phyloP scores from a whole-genome alignment of 2,888 invertebrate genomes.

The Leucophenga maculata region DNA sequence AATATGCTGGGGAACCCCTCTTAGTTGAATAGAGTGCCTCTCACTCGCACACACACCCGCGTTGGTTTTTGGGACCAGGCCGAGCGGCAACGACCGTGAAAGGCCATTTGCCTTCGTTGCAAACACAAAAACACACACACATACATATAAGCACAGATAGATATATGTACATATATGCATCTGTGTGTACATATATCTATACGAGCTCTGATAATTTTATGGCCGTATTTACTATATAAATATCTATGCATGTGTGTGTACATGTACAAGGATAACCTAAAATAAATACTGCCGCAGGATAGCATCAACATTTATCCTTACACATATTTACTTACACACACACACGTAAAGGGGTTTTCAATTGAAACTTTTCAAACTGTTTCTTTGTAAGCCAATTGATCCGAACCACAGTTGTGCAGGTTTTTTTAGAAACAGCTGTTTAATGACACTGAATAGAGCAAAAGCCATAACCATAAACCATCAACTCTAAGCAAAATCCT shows the following conservation, averaged over 20 bases:
- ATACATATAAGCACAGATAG: neutral
- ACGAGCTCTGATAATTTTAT: neutral
- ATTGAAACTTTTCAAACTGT: neutral
- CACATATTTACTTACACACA: constrained; percentile 1
- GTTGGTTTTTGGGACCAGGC: constrained; percentile 41
- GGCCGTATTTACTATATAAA: neutral
- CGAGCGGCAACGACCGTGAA: constrained; percentile 63
- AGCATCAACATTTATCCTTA: constrained; percentile 47
- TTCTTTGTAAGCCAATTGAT: no score
- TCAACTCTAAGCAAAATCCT: no score
- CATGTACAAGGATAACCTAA: constrained; percentile 55
- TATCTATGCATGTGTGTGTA: constrained; percentile 18
- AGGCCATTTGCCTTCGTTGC: constrained; percentile 61
- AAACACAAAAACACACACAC: neutral
- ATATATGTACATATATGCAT: constrained; percentile 15
- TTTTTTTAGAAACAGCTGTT: no score
- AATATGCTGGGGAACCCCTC: constrained; percentile 23
- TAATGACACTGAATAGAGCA: no score
- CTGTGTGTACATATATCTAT: neutral
- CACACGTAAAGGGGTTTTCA: neutral
- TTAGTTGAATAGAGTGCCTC: neutral
- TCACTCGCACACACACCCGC: neutral
- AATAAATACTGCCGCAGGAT: constrained; percentile 55
- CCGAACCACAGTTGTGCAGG: no score
- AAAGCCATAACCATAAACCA: no score